Evolutionary conservation across 2,113 vertebrate species (phyloP), one percentile per base, ranked within the genome.

Genomic region (Sinosuthora webbiana): DNA sequence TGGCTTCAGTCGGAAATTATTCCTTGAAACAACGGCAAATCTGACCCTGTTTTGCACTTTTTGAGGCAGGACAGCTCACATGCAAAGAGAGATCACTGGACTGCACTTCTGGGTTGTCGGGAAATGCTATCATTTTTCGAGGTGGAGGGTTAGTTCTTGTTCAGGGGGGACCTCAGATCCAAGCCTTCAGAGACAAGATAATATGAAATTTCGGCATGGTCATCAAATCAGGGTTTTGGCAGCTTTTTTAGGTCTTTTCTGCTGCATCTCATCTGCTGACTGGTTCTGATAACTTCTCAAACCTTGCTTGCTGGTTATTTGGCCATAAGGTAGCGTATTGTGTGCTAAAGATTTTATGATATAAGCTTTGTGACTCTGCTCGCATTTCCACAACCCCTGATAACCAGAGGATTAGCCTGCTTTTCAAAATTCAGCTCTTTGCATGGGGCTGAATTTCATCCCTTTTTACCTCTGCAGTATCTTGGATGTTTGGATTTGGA

Each of bases 221-320:
- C 60, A 53, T 56, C 10, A 9, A 90, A 93, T 68, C 24, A 84
- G n/a, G 3, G 16, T 75, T 73, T 87, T 75, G 52, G 52, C 64
- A 81, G 44, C 20, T 70, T 67, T 62, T 59, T 87, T 31, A 52
- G 19, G 22, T 41, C 53, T 87, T 79, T 67, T 65, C 68, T 90
- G 52, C 83, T 94, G 11, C 15, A 18, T 47, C 37, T 73, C 33
- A 39, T 52, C 73, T 94, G 52, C 80, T 92, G 80, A 89, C 93
- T 95, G 94, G 90, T 97, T 96, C 95, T 96, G 95, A 92, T 95
- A 47, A 35, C 31, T 92, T 94, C 35, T 52, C 83, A 96, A 95
- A 92, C 76, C 76, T 90, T 92, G 52, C 63, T 87, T 90, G 45
- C 44, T 71, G 90, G 23, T 28, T 79, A 35, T 87, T 83, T 87